These are phyloP conservation scores for Dunckerocampus dactyliophorus DNA, from an alignment of 2,113 vertebrate genomes.

Conservation along the genomic window DNA sequence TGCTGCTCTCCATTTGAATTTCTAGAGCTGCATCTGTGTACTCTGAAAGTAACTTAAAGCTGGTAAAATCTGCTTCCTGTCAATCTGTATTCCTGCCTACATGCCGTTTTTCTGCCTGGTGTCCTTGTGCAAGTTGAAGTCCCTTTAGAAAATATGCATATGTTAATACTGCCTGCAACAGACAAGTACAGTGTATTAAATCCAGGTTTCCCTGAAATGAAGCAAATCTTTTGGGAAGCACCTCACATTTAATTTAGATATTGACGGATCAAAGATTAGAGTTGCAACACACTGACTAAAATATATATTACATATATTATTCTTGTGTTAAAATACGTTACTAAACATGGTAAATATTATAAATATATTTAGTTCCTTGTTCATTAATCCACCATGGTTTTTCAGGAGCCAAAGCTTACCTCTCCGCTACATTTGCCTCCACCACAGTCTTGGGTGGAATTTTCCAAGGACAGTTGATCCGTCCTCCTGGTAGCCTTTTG, in stretches of 20 bases:
- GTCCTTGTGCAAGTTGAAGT: conserved; percentile 26
- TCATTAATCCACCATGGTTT: not conserved
- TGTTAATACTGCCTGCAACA: conserved; percentile 12
- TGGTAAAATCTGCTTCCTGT: not conserved
- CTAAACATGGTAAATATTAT: not conserved
- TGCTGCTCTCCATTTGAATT: no score
- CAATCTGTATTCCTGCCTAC: conserved; percentile 9
- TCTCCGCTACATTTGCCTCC: conserved; percentile 85
- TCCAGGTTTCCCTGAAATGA: not conserved
- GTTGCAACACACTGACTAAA: not conserved
- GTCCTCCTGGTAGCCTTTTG: conserved; percentile 89
- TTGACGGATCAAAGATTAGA: no score
- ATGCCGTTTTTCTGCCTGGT: conserved; percentile 14
- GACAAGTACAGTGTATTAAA: not conserved
- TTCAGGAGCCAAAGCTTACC: conserved; percentile 69
- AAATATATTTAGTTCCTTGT: not conserved
- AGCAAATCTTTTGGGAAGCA: not conserved
- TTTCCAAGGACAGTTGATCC: conserved; percentile 98
- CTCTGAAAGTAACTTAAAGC: no score
- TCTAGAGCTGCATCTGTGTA: no score
- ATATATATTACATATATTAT: no score
- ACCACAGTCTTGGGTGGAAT: conserved; percentile 87
- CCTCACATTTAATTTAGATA: not conserved
- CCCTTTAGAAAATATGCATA: conserved; percentile 27
- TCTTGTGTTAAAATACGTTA: not conserved